phyloP scores from a whole-genome alignment of 2,888 invertebrate species.

The Sympetrum striolatum region DNA sequence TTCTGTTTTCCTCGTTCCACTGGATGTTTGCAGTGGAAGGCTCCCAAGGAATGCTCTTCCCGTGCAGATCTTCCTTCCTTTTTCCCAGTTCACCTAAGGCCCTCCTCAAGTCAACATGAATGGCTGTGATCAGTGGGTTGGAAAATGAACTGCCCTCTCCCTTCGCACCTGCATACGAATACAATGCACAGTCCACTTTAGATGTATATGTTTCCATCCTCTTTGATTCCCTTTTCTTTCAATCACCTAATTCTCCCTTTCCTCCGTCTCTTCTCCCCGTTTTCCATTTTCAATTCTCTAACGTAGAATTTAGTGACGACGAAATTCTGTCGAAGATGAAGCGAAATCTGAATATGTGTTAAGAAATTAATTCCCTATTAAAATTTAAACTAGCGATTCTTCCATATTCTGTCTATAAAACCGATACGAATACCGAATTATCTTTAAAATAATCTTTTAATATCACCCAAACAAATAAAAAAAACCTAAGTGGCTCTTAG shows the following conservation, averaged over 20 bases:
- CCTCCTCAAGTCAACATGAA: conserved; percentile 30
- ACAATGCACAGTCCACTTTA: neutral
- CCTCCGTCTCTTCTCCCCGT: neutral
- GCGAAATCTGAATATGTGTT: no score
- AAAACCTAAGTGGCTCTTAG: no score
- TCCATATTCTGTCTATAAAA: no score
- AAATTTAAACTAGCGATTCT: no score
- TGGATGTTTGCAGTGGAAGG: neutral
- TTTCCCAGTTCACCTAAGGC: neutral
- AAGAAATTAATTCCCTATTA: no score
- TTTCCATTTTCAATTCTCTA: no score
- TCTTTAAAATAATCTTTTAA: no score
- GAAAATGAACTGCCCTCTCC: conserved; percentile 1
- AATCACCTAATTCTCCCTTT: neutral
- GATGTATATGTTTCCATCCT: neutral
- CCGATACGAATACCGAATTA: no score
- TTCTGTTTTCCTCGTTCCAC: neutral
- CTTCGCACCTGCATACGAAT: neutral
- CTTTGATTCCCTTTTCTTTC: neutral
- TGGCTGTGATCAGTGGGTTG: conserved; percentile 7
- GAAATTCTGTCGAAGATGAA: no score
- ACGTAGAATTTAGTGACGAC: no score
- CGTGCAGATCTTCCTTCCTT: neutral
- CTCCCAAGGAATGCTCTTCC: neutral
- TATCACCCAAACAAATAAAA: no score